Evolutionary conservation across 2,888 invertebrate species (phyloP), one percentile per base, ranked within the genome.

Genomic region (Acrocyrtus sp.): DNA sequence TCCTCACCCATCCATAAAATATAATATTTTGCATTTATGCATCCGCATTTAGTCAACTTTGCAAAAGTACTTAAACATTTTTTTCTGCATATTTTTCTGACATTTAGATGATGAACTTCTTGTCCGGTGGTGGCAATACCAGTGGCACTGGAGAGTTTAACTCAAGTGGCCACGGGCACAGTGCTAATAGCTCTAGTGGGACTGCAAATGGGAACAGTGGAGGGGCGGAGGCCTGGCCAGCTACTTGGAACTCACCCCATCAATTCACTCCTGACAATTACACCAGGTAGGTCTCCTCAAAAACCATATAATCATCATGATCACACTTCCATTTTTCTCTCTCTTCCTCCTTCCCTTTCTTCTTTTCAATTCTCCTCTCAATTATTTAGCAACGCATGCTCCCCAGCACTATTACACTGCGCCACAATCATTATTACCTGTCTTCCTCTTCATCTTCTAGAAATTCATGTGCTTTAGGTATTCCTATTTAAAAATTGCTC

Each of bases 251-350:
- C 75, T 68, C 78, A 67, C 70, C 78, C 69, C 78, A 78, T 78
- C 78, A 78, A 78, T 78, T 78, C 74, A 74, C 75, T 67, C 72
- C 73, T 70, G 78, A 78, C 78, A 78, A 78, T 76, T 78, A 78
- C 76, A 74, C 78, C 78, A 78, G 78, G 78, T 78, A 78, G 78
- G 78, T 78, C 78, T 67, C 22, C 60, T 47, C 65, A 41, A 60
- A 69, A 60, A 53, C 63, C 69, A 74, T n/a, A n/a, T 65, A 74
- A 74, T 74, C 69, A 69, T 74, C 69, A 60, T 69, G 61, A 70
- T 66, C 69, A 69, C 69, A 45, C 26, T 72, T 56, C 34, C 47
- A 21, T 21, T 22, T 53, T 47, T 45, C 48, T 48, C 17, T 50
- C 41, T 41, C 22, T 54, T 19, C 19, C 47, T 56, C 45, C 24